Evolutionary conservation across 1,140 invertebrate species (phyloP), one percentile per base, ranked within the genome.

Genomic region (Nebria ingens): DNA sequence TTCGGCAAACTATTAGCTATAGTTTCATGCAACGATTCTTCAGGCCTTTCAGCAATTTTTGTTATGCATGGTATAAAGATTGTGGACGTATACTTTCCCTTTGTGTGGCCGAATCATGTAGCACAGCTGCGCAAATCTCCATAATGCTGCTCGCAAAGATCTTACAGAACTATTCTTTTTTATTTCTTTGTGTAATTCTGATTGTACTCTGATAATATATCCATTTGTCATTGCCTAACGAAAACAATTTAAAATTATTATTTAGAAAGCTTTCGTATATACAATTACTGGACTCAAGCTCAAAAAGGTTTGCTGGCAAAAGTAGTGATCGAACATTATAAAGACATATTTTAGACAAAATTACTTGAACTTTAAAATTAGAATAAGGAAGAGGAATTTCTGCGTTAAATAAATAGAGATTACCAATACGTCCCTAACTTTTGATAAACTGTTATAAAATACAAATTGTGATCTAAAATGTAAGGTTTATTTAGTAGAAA

Each of bases 171-270:
- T 84, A 73, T 88, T 89, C 65, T 81, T 86, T 67, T 87, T 87
- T 25, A 91, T 85, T 71, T 87, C 86, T 68, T 86, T 85, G 64
- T 86, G 88, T 38, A 91, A 70, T 68, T 88, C 86, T 56, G 88
- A 79, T 69, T 86, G 83, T 55, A 91, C 73, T 69, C 86, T 83
- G 13, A 79, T 76, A 19, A 86, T 73, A 66, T 86, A 82, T 45
- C 76, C 79, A 61, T 67, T 61, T 54, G 58, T 63, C 54, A 64
- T 61, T n/a, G 65, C 63, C 68, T 70, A 21, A 2, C 60, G 53
- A 49, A 49, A 29, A 11, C 51, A 54, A 40, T 23, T 21, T 21
- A 29, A 29, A 29, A 29, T 29, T 29, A 29, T 4, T 29, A 29
- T 6, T 29, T 29, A 6, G 13, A 6, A 29, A 29, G 13, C 13